These are phyloP conservation scores for Ectemnius lituratus DNA, from an alignment of 2,888 invertebrate genomes.

Conservation along the genomic window DNA sequence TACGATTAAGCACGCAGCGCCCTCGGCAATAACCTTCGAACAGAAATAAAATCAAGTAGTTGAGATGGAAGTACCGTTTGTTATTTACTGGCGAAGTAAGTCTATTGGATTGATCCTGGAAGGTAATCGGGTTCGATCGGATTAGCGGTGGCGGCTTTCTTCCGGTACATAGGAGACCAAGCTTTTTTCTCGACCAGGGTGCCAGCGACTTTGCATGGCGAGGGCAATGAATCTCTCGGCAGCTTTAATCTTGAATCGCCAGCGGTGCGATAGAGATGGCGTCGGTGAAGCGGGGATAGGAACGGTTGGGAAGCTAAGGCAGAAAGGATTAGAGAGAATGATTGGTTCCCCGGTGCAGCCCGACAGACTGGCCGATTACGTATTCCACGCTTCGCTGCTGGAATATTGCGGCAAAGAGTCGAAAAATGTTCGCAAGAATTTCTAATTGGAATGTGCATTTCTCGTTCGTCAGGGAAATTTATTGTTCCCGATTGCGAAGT, in stretches of 20 bases:
- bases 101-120: neutral
- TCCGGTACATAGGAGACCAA: neutral
- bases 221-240: constrained; percentile 25
- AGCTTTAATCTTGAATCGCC: constrained; percentile 25
- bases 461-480: too few species aligned
- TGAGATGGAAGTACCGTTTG: neutral
- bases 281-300: neutral
- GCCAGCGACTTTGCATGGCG: constrained; percentile 13
- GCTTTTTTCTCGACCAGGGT: neutral
- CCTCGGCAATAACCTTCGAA: too few species aligned
- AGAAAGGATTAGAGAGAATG: constrained; percentile 28
- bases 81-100: neutral
- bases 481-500: too few species aligned
- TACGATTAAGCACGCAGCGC: too few species aligned
- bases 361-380: constrained; percentile 1
- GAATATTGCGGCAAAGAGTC: too few species aligned
- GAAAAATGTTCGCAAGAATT: too few species aligned
- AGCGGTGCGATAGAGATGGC: too few species aligned
- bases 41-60: too few species aligned
- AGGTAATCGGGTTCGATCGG: neutral
- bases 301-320: neutral
- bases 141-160: neutral
- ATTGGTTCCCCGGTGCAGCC: neutral
- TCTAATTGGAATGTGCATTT: too few species aligned
- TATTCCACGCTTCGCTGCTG: constrained; percentile 2